Percentiles rank a stretch among this genome's conserved stretches.
Evolutionary conservation across 2,797 vertebrate species (phyloP).

Genomic region (Sphenopsis melanotis): DNA sequence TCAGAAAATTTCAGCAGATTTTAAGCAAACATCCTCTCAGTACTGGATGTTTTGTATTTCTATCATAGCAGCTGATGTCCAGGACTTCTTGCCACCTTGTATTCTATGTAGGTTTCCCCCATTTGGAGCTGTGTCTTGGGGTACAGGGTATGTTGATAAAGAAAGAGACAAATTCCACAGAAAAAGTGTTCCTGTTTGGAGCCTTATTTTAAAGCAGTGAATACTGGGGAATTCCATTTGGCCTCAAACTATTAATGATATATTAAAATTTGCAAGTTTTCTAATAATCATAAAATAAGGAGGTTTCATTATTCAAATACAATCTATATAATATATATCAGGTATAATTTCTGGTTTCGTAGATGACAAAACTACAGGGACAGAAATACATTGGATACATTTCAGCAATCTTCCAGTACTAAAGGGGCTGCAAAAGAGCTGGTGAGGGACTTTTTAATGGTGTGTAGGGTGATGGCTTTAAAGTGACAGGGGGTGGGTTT

Average conservation of each 20-base stretch:
- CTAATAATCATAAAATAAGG: fast-evolving
- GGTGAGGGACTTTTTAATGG: neutral
- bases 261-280: neutral
- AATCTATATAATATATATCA: neutral
- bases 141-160: neutral
- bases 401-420: neutral
- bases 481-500: neutral
- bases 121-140: neutral
- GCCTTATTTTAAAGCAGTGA: neutral
- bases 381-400: neutral
- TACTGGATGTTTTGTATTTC: neutral
- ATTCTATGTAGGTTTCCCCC: neutral
- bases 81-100: neutral
- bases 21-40: neutral
- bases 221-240: neutral
- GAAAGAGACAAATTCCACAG: neutral
- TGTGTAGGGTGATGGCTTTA: neutral
- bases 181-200: neutral
- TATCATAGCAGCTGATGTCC: neutral
- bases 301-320: neutral
- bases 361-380: constrained; percentile 41
- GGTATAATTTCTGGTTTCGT: constrained; percentile 13
- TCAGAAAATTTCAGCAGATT: neutral
- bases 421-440: neutral
- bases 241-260: neutral